These are phyloP conservation scores for Watsonalla binaria DNA, from an alignment of 2,888 invertebrate species.

Conservation along the genomic window DNA sequence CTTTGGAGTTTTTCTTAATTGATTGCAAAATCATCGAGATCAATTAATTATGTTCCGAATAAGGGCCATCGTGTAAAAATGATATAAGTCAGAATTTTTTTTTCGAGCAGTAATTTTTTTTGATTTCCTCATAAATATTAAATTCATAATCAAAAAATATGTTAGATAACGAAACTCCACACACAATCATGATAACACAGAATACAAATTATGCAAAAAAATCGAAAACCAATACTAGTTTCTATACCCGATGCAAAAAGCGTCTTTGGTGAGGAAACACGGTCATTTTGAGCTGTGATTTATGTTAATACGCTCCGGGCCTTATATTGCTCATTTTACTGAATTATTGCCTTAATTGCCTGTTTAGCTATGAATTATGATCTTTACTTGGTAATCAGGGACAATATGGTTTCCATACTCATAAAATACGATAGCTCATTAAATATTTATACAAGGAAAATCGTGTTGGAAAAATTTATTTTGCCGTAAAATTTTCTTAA, in stretches of 20 bases:
- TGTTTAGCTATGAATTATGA: constrained; percentile 16
- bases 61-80: background rate
- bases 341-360: constrained; percentile 34
- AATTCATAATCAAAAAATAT: too few relatives aligned
- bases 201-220: background rate
- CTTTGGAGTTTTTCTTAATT: background rate
- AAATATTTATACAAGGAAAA: background rate
- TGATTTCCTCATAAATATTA: too few relatives aligned
- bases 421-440: background rate
- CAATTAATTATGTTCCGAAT: background rate
- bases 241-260: constrained; percentile 19
- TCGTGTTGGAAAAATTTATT: too few relatives aligned
- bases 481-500: too few relatives aligned
- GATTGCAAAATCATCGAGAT: background rate
- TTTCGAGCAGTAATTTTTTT: background rate
- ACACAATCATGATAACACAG: too few relatives aligned
- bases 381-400: background rate
- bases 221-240: constrained; percentile 9
- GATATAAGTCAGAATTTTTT: background rate
- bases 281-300: constrained; percentile 25
- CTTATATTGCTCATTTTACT: constrained; percentile 20
- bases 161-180: too few relatives aligned
- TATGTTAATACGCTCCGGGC: constrained; percentile 18
- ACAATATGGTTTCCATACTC: background rate
- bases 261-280: constrained; percentile 24